Conservation (phyloP, 2,113 vertebrate species). For the Proteles cristata region DNA sequence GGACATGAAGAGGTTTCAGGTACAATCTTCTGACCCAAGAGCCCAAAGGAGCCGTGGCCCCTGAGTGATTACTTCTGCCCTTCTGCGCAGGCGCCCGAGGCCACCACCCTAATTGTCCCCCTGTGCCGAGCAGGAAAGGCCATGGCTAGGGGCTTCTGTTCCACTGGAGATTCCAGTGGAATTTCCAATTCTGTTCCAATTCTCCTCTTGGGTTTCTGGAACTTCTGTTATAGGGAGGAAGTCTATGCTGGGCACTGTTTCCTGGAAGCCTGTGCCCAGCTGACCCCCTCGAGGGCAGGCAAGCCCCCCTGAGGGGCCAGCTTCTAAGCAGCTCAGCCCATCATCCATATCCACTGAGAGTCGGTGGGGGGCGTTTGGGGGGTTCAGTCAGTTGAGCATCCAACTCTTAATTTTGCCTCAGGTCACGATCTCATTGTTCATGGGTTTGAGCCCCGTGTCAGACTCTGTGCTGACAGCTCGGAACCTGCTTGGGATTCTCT, state of each 20-base stretch:
- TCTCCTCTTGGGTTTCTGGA: not conserved
- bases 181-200: not conserved
- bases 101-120: not conserved
- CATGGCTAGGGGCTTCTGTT: not conserved
- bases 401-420: no score
- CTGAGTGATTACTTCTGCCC: not conserved
- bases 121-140: not conserved
- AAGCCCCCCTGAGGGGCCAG: not conserved
- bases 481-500: no score
- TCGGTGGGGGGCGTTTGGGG: no score
- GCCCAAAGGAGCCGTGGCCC: no score
- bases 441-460: no score
- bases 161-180: not conserved
- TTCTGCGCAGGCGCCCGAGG: no score
- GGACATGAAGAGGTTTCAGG: conserved; percentile 90
- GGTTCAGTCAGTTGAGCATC: no score
- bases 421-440: no score
- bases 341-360: not conserved
- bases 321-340: not conserved
- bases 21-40: conserved; percentile 52
- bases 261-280: not conserved
- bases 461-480: no score
- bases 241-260: not conserved
- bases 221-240: not conserved
- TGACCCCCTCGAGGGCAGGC: no score